phyloP scores from a whole-genome alignment of 2,113 vertebrate species.

The Pelodiscus sinensis region DNA sequence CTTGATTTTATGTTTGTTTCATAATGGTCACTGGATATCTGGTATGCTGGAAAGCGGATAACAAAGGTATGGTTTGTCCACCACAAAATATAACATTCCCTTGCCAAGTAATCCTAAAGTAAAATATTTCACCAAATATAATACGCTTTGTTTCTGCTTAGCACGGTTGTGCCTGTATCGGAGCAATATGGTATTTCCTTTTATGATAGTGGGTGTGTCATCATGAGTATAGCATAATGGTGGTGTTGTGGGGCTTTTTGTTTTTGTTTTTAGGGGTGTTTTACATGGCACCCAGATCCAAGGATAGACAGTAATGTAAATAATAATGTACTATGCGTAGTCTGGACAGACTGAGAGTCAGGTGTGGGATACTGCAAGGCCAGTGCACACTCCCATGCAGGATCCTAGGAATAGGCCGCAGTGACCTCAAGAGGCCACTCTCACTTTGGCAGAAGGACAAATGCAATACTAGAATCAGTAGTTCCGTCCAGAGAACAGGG shows the following conservation, averaged over 20 bases:
- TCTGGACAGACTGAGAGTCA: not conserved
- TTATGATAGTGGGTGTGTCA: conserved; percentile 45
- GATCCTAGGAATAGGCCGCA: not conserved
- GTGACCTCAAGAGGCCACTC: not conserved
- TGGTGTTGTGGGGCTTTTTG: no score
- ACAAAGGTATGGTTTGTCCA: conserved; percentile 7
- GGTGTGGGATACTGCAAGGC: not conserved
- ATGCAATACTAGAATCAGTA: not conserved
- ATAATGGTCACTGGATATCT: not conserved
- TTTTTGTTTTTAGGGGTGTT: not conserved
- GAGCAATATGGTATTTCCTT: conserved; percentile 65
- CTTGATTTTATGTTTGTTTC: not conserved
- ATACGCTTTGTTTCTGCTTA: not conserved
- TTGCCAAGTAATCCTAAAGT: not conserved
- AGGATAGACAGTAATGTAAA: not conserved
- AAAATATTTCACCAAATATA: conserved; percentile 3
- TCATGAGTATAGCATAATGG: not conserved
- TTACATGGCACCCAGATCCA: not conserved
- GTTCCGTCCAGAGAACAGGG: not conserved
- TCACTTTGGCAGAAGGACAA: not conserved
- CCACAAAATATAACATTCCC: not conserved
- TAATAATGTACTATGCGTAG: not conserved
- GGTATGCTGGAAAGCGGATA: not conserved
- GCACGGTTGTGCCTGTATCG: conserved; percentile 46
- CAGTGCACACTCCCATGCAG: not conserved